Evolutionary conservation across 2,113 vertebrate genomes (phyloP), one percentile per base, ranked within the genome.

Genomic region (Emydura subglobosa): DNA sequence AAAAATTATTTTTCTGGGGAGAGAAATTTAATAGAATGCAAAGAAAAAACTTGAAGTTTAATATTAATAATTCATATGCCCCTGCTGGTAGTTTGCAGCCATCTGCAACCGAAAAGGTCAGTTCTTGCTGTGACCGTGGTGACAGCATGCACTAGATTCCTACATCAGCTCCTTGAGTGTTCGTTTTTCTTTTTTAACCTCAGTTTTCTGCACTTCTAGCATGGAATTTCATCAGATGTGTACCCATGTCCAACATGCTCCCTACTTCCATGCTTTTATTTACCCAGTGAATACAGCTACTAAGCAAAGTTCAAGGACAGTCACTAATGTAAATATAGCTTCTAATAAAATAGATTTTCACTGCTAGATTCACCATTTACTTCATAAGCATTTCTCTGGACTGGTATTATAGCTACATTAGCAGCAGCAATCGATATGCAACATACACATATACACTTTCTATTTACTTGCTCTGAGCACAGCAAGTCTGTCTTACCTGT

Each of bases 61-160:
- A 25, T 83, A 90, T 96, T 12, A 97, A 96, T 90, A 97, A 97
- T 96, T 94, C 83, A 92, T 93, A 17, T 79, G 85, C 42, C 92
- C 92, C 95, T 87, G 93, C 94, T 94, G 93, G 97, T 72, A 91
- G 90, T 85, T 96, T 85, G 49, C 93, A 96, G 93, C 93, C 95
- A 93, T 83, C 84, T 96, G 97, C 4, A 90, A 92, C 92, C 92
- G 95, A 57, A 82, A 89, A 95, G 87, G 95, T 79, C 12, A 9
- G 61, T 1, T 84, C 94, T 83, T 80, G 84, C 96, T 91, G 92
- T 10, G 90, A 49, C 27, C 49, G 87, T 42, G 39, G 61, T 87
- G 95, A 80, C 93, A 96, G 96, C 82, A 87, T 13, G 39, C 9
- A 21, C 90, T 11, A 42, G 39, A 82, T 85, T 94, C 79, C 91